Evolutionary conservation across 2,888 invertebrate species (phyloP), one percentile per base, ranked within the genome.

Genomic region (Eilema griseolum): DNA sequence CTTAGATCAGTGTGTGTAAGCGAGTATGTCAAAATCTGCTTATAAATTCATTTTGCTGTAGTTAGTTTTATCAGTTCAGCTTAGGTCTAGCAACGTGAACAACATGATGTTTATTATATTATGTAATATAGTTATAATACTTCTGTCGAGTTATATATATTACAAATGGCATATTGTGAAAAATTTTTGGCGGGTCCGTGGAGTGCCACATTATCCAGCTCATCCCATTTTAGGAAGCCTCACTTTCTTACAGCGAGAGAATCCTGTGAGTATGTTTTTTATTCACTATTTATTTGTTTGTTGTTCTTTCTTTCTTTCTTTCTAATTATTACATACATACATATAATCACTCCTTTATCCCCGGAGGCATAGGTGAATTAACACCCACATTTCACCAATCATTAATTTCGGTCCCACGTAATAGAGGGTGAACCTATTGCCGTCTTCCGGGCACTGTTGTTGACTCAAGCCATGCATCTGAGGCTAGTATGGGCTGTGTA

Each of bases 221-320:
- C 81, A 89, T 56, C 85, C 84, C 0, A n/a, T 91, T 1, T 23
- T 87, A 8, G 91, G 91, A 0, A 91, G 87, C 64, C 81, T 91
- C n/a, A 87, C 85, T 0, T 91, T 89, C 68, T 64, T 90, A 59
- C 84, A 78, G 46, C 80, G 78, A 26, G 69, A 85, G 31, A 90
- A 90, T 78, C 77, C 85, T 69, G 90, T 90, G 74, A 84, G 86
- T 83, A 67, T 7, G 33, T 37, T 37, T 37, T 12, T 37, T 12
- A 12, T 37, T 37, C 1, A 12, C 33, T 33, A 33, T 5, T 5
- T 28, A 4, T 33, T 33, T n/a, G n/a, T n/a, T n/a, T n/a, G n/a
- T n/a, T n/a, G n/a, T n/a, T n/a, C n/a, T n/a, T n/a, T n/a, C n/a
- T n/a, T n/a, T n/a, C n/a, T n/a, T n/a, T n/a, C n/a, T n/a, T n/a